Percentiles rank a stretch among this genome's conserved stretches.
Conservation (phyloP, 2,888 invertebrate species). For the Cremastinae sp. region DNA sequence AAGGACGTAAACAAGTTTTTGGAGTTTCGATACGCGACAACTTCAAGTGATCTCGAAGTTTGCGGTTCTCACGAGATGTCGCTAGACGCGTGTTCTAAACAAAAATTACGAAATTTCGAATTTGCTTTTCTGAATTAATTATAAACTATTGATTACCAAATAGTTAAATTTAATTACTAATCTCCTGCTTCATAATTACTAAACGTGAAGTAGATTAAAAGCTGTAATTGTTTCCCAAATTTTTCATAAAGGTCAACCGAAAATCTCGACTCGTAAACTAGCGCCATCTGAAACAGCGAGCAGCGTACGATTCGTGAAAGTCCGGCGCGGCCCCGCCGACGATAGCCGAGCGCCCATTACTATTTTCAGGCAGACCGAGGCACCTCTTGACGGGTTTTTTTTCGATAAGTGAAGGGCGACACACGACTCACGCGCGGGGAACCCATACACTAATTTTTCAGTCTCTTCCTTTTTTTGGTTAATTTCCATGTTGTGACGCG, state of each 20-base stretch:
- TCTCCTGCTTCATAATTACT: too few relatives aligned
- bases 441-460: conserved; percentile 57
- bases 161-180: too few relatives aligned
- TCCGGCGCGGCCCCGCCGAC: conserved; percentile 63
- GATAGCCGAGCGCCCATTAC: conserved; percentile 76
- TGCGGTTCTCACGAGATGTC: too few relatives aligned
- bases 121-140: too few relatives aligned
- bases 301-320: conserved; percentile 61
- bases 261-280: conserved; percentile 53
- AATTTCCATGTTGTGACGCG: conserved; percentile 35
- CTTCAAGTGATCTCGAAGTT: too few relatives aligned
- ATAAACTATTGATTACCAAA: too few relatives aligned
- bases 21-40: too few relatives aligned
- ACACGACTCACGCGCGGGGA: conserved; percentile 53
- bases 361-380: conserved; percentile 78
- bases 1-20: too few relatives aligned
- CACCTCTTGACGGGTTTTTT: conserved; percentile 77
- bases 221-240: too few relatives aligned
- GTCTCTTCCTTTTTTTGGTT: conserved; percentile 68
- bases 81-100: too few relatives aligned
- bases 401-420: conserved; percentile 76
- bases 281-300: conserved; percentile 64
- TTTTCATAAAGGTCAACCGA: background rate
- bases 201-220: too few relatives aligned
- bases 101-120: too few relatives aligned